Evolutionary conservation across 2,113 vertebrate genomes (phyloP).

Genomic region (Trinectes maculatus): DNA sequence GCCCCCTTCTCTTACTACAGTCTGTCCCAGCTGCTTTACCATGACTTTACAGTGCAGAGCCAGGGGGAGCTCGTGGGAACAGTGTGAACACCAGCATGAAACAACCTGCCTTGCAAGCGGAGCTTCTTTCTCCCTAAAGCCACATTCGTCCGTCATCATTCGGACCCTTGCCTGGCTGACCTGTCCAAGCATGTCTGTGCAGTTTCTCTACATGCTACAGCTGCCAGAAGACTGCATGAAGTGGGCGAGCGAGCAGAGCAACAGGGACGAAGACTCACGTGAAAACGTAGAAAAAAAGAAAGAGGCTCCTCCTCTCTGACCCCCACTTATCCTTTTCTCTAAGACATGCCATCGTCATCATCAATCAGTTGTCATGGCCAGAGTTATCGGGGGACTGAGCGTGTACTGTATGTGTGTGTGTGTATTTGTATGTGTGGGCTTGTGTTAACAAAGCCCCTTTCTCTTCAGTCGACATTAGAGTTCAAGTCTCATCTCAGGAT

Average conservation of each 20-base stretch:
- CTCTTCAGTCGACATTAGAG: constrained; percentile 56
- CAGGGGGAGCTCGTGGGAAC: constrained; percentile 55
- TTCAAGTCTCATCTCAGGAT: constrained; percentile 81
- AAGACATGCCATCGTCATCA: constrained; percentile 46
- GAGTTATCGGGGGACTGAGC: constrained; percentile 40
- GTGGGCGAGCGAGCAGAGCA: constrained; percentile 40
- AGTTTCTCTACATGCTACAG: constrained; percentile 40
- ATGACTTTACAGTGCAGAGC: constrained; percentile 67
- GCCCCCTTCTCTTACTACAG: constrained; percentile 26
- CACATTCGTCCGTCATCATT: constrained; percentile 32
- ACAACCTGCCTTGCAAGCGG: constrained; percentile 62
- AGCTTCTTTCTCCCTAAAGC: constrained; percentile 28
- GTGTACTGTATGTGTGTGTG: constrained; percentile 42
- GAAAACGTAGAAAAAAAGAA: constrained; percentile 10
- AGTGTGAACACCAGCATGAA: constrained; percentile 84
- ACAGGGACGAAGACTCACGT: constrained; percentile 20
- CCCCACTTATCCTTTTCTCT: constrained; percentile 42
- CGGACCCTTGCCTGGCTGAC: constrained; percentile 15
- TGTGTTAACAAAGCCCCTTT: constrained; percentile 32
- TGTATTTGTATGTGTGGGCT: background rate
- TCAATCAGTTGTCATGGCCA: constrained; percentile 52
- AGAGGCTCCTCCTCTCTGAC: constrained; percentile 32
- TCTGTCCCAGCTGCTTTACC: constrained; percentile 54
- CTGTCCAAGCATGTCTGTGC: constrained; percentile 64
- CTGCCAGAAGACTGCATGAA: constrained; percentile 70